These are phyloP conservation scores for Ophion slaviceki DNA, from an alignment of 2,888 invertebrate genomes.

Conservation along the genomic window DNA sequence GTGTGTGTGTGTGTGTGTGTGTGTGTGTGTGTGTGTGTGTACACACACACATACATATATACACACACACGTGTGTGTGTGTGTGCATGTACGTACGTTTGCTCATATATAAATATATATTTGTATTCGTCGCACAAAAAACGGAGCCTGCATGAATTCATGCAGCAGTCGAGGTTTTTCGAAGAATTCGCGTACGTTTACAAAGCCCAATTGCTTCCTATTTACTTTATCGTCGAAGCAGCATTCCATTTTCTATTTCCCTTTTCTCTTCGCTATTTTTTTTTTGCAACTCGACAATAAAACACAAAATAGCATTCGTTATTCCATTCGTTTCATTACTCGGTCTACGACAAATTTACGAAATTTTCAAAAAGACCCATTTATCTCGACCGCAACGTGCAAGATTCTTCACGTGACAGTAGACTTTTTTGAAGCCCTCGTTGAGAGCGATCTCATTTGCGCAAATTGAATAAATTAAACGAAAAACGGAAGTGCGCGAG, in stretches of 20 bases:
- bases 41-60: neutral
- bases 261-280: neutral
- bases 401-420: neutral
- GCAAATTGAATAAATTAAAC: neutral
- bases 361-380: neutral
- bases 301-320: neutral
- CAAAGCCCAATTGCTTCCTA: conserved; percentile 41
- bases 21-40: no score
- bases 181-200: conserved; percentile 33
- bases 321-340: neutral
- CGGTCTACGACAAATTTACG: neutral
- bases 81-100: neutral
- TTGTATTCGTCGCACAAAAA: conserved; percentile 9
- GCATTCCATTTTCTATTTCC: conserved; percentile 7
- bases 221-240: conserved; percentile 16
- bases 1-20: neutral
- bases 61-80: neutral
- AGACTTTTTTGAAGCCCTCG: neutral
- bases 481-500: neutral
- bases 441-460: neutral
- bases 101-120: neutral
- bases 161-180: conserved; percentile 27
- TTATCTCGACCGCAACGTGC: neutral
- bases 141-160: conserved; percentile 28
- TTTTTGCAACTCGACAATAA: neutral